phyloP scores from a whole-genome alignment of 2,113 vertebrate genomes.

The Platycercus adscitus region DNA sequence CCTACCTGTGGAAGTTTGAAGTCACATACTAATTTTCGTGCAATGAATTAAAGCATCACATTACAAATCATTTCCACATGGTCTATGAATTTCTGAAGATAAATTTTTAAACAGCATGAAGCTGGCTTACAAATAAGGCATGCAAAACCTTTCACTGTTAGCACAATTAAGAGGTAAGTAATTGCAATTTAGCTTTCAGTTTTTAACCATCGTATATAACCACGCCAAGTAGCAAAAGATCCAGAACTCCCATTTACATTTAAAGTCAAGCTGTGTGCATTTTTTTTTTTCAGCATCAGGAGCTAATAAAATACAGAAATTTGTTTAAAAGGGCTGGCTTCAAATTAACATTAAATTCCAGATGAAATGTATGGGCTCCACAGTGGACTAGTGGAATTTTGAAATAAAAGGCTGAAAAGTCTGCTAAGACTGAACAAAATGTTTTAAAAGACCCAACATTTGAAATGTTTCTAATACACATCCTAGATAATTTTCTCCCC shows the following conservation, averaged over 20 bases:
- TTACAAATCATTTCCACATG: constrained; percentile 80
- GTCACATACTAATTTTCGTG: constrained; percentile 76
- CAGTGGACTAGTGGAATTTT: constrained; percentile 83
- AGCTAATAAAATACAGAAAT: constrained; percentile 78
- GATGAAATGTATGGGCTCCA: constrained; percentile 87
- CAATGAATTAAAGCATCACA: constrained; percentile 79
- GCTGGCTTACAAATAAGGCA: constrained; percentile 82
- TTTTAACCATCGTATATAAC: constrained; percentile 75
- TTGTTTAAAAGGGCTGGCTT: constrained; percentile 76
- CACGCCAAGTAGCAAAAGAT: constrained; percentile 71
- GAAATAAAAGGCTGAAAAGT: constrained; percentile 81
- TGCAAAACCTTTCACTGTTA: constrained; percentile 73
- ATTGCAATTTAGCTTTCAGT: constrained; percentile 73
- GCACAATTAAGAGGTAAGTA: constrained; percentile 76
- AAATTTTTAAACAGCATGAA: constrained; percentile 79
- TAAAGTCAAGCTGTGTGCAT: constrained; percentile 78
- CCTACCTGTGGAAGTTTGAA: constrained; percentile 80
- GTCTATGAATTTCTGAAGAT: constrained; percentile 75
- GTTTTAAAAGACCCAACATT: constrained; percentile 84
- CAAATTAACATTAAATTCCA: constrained; percentile 83
- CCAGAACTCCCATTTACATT: constrained; percentile 78
- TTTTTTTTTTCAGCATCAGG: constrained; percentile 70
- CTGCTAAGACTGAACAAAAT: constrained; percentile 81
- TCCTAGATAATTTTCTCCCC: constrained; percentile 74
- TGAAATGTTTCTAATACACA: constrained; percentile 82